Conservation (phyloP, 1,140 invertebrate species). For the Tetragonula clypearis region DNA sequence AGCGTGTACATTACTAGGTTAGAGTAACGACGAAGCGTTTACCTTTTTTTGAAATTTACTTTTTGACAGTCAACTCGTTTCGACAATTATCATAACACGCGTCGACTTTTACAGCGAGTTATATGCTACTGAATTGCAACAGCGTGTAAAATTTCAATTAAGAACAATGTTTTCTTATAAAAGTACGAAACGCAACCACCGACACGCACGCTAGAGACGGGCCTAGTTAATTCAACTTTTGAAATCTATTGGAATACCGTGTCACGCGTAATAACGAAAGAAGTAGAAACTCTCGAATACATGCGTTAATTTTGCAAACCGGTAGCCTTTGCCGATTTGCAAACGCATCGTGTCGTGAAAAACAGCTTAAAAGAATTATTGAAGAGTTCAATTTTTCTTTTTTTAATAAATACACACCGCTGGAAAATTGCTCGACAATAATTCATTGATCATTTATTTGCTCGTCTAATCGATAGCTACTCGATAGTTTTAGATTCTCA, state of each 20-base stretch:
- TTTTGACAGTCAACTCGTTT: slow-evolving; percentile 23
- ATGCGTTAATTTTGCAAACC: not conserved
- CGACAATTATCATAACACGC: not conserved
- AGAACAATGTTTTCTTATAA: slow-evolving; percentile 46
- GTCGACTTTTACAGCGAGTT: not conserved
- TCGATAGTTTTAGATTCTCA: not conserved
- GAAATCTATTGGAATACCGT: slow-evolving; percentile 25
- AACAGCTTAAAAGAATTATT: not conserved
- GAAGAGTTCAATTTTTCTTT: not conserved
- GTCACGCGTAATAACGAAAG: slow-evolving; percentile 19
- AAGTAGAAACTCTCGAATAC: slow-evolving; percentile 5
- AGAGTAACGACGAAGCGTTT: slow-evolving; percentile 26
- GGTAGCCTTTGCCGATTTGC: not conserved
- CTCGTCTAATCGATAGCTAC: not conserved
- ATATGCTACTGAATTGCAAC: not conserved
- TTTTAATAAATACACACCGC: not conserved
- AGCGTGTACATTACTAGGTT: slow-evolving; percentile 43
- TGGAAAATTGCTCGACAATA: not conserved
- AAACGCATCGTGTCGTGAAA: not conserved
- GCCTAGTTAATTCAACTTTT: slow-evolving; percentile 37
- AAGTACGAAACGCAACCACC: slow-evolving; percentile 49
- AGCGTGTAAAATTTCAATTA: slow-evolving; percentile 20
- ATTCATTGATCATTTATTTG: not conserved
- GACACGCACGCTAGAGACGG: slow-evolving; percentile 35
- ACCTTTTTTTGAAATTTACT: slow-evolving; percentile 30